phyloP scores from a whole-genome alignment of 2,888 invertebrate species.

The Pandemis corylana region DNA sequence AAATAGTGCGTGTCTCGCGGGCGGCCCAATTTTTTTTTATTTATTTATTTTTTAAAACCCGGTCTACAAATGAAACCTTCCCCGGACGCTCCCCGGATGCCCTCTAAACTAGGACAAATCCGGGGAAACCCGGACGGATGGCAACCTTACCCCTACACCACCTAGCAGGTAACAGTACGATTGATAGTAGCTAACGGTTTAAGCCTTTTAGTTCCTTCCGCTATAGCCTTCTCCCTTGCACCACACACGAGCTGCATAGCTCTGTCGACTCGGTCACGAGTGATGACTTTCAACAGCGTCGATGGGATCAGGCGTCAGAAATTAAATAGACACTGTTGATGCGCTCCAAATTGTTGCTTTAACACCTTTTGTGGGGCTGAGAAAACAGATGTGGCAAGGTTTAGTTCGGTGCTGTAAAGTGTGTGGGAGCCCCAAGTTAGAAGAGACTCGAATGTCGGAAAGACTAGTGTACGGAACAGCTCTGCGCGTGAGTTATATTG shows the following conservation, averaged over 20 bases:
- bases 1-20: too few relatives aligned
- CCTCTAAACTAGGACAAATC: too few relatives aligned
- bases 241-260: slow-evolving; percentile 59
- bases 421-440: neutral
- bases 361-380: slow-evolving; percentile 11
- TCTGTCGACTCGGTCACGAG: slow-evolving; percentile 60
- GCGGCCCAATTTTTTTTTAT: too few relatives aligned
- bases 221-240: slow-evolving; percentile 41
- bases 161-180: too few relatives aligned
- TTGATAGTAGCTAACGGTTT: too few relatives aligned
- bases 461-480: too few relatives aligned
- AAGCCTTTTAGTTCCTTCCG: neutral
- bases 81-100: too few relatives aligned
- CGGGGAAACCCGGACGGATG: too few relatives aligned
- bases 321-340: slow-evolving; percentile 43
- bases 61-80: too few relatives aligned
- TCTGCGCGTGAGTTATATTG: too few relatives aligned
- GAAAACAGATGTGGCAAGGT: slow-evolving; percentile 2
- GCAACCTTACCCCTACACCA: too few relatives aligned
- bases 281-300: slow-evolving; percentile 68
- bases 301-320: slow-evolving; percentile 50
- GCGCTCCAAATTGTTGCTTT: slow-evolving; percentile 37
- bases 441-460: neutral
- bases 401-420: neutral
- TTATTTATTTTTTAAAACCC: too few relatives aligned